Conservation (phyloP, 2,797 vertebrate species). For the Botia kubotai region DNA sequence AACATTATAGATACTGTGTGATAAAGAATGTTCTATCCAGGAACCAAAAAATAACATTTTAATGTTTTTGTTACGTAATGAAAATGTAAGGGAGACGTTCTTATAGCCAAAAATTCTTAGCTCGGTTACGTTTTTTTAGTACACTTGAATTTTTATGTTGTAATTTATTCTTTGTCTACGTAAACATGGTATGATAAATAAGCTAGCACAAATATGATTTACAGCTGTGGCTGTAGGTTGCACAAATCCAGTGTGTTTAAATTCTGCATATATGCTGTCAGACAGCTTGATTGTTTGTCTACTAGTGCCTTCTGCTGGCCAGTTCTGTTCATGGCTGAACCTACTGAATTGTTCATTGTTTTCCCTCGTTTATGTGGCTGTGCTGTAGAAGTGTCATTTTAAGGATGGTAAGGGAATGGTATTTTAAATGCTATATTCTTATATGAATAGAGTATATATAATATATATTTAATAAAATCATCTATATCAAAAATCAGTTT, state of each 20-base stretch:
- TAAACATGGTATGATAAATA: neutral
- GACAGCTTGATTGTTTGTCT: neutral
- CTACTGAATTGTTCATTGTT: neutral
- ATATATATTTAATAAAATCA: neutral
- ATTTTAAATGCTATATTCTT: neutral
- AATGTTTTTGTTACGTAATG: too few relatives aligned
- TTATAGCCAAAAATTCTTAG: too few relatives aligned
- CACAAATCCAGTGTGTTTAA: neutral
- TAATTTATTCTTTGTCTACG: neutral
- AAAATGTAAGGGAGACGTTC: too few relatives aligned
- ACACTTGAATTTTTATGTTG: neutral
- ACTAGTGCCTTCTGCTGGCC: conserved; percentile 37
- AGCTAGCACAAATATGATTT: neutral
- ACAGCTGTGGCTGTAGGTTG: neutral
- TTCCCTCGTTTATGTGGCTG: neutral
- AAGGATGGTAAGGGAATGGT: neutral
- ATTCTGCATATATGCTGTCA: neutral
- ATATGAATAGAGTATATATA: neutral
- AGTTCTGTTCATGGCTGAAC: neutral
- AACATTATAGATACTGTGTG: neutral
- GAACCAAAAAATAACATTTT: too few relatives aligned
- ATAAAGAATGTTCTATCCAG: neutral
- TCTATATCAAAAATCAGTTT: neutral
- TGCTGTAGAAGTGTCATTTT: neutral
- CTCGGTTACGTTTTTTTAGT: neutral